Base-by-base conservation (phyloP, 1,140 invertebrate genomes). In the Drosophila subpulchrella region DNA sequence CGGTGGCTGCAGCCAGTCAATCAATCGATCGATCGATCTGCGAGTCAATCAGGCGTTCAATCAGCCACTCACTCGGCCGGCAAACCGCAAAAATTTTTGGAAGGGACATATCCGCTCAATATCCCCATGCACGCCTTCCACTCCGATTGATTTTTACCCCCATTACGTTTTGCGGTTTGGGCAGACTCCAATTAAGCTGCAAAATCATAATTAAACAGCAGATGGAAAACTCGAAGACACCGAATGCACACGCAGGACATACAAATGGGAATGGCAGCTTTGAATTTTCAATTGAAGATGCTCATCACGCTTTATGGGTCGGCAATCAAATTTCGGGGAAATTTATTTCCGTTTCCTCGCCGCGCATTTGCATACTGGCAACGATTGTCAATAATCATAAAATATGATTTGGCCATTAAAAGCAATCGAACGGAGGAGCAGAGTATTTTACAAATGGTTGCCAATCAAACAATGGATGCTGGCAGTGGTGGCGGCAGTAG, bases 361-460 rank as follows among this genome's bases (percentile, higher is more conserved):
- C 34, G 34, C 65, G 41, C 38, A 63, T 68, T 65, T 66, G 65
- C 36, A 65, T 51, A 65, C 38, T 50, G 47, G 39, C 62, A 38
- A 36, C 66, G 66, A 39, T 70, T 70, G 65, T 58, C 65, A 72
- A 71, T 72, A 72, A 72, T 72, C 66, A 71, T 72, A 72, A 71
- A 71, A 71, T 71, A 71, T 71, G 53, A 71, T 71, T 71, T 50
- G 65, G 65, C 68, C 68, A 58, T 71, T 71, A 71, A 72, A 58
- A 17, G 68, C 68, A 71, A 58, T 71, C 51, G 66, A 48, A 71
- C 36, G 67, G 44, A 68, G 44, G 8, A 15, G 6, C 59, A 50
- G 30, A 71, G 48, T 50, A 71, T 71, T 70, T 70, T 65, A 57
- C 67, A 71, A 71, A 57, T 57, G 65, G 65, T 48, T 71, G 67